Conservation (phyloP, 2,888 invertebrate species). For the Eupeodes latifasciatus region DNA sequence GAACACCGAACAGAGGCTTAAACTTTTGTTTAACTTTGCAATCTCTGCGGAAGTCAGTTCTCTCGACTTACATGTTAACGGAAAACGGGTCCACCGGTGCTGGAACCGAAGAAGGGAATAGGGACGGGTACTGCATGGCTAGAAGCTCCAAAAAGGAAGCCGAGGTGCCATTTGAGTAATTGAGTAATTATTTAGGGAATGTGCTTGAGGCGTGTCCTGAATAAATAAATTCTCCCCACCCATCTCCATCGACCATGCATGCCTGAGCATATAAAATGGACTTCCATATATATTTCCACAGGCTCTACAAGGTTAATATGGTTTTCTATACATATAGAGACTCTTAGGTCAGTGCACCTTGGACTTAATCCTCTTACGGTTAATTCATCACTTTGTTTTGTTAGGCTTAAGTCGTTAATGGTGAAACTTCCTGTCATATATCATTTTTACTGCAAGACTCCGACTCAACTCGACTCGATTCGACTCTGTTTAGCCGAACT, state of each 20-base stretch:
- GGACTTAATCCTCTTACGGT: constrained; percentile 4
- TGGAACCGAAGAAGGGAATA: neutral
- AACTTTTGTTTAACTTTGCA: constrained; percentile 71
- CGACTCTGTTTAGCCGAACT: constrained; percentile 19
- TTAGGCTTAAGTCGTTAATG: constrained; percentile 51
- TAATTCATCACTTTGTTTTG: constrained; percentile 51
- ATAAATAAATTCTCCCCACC: constrained; percentile 44
- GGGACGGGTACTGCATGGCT: constrained; percentile 4
- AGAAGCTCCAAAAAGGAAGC: constrained; percentile 18
- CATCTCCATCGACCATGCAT: constrained; percentile 36
- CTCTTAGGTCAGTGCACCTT: constrained; percentile 36
- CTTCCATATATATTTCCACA: neutral
- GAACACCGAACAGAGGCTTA: constrained; percentile 13
- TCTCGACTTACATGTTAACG: constrained; percentile 32
- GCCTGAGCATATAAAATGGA: constrained; percentile 8
- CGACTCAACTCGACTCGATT: neutral
- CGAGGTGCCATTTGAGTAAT: constrained; percentile 70
- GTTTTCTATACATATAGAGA: neutral
- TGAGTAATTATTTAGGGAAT: constrained; percentile 70
- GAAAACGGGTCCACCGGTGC: neutral
- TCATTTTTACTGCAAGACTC: constrained; percentile 59
- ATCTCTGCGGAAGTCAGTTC: constrained; percentile 61
- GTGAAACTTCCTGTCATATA: constrained; percentile 56
- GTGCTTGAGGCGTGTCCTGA: constrained; percentile 56
- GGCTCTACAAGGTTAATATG: neutral